A percentile compares a stretch with the other conserved stretches of the same genome.
Evolutionary conservation across 1,140 invertebrate species (phyloP).

Genomic region (Lasioglossum baleicum): DNA sequence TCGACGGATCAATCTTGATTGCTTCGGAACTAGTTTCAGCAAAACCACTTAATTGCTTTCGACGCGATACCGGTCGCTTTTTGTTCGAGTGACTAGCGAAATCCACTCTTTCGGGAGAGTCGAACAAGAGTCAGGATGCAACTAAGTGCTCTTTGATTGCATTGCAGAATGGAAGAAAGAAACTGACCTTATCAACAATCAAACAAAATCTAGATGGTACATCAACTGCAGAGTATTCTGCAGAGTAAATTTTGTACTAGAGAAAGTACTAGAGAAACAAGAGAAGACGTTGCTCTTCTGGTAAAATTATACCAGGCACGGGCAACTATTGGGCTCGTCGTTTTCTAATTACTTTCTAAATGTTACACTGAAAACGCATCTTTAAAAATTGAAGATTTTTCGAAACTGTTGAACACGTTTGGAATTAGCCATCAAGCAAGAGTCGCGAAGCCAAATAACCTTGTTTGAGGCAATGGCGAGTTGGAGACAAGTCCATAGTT

Average conservation of each 20-base stretch:
- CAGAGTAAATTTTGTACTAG: too few species aligned
- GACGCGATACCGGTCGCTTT: background rate
- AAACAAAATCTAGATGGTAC: too few species aligned
- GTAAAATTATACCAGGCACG: too few species aligned
- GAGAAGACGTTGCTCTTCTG: too few species aligned
- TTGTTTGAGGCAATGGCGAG: background rate
- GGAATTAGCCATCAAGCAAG: background rate
- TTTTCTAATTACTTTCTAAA: too few species aligned
- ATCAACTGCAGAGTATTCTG: too few species aligned
- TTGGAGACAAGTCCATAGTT: background rate
- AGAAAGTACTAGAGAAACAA: too few species aligned
- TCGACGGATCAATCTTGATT: conserved; percentile 6
- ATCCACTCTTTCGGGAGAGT: background rate
- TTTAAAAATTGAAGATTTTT: too few species aligned
- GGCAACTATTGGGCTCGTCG: too few species aligned
- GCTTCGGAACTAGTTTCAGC: background rate
- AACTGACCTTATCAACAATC: background rate
- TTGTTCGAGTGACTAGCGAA: background rate
- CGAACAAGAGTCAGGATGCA: background rate
- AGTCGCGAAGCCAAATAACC: conserved; percentile 3
- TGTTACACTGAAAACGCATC: too few species aligned
- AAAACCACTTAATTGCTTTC: conserved; percentile 5
- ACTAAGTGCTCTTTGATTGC: background rate
- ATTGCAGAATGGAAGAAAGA: background rate
- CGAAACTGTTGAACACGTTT: background rate